A percentile compares a stretch with the other conserved stretches of the same genome.
Conservation (phyloP, 2,888 invertebrate genomes). For the Clivina fossor region DNA sequence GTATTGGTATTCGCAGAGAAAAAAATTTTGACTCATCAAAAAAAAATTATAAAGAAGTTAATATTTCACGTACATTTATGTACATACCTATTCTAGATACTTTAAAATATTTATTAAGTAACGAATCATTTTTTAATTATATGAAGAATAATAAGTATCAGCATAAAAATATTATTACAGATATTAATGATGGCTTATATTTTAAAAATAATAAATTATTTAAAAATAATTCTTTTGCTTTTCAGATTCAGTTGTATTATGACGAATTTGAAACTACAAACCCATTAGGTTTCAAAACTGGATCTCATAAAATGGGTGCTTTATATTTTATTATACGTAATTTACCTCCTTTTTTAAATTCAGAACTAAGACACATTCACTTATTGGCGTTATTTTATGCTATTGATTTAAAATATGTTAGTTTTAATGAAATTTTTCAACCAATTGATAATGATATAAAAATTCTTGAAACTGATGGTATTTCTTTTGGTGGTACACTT, state of each 20-base stretch:
- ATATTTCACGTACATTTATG: conserved; percentile 30
- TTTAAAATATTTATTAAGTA: conserved; percentile 6
- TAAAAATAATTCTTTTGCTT: conserved; percentile 3
- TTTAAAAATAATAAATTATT: conserved; percentile 28
- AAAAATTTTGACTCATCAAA: conserved; percentile 13
- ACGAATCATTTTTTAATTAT: conserved; percentile 8
- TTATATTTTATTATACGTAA: conserved; percentile 37
- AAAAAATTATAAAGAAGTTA: conserved; percentile 30
- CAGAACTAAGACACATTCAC: conserved; percentile 34
- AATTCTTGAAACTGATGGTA: conserved; percentile 35
- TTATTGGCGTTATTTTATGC: conserved; percentile 36
- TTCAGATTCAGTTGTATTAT: conserved; percentile 33
- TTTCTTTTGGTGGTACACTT: conserved; percentile 19
- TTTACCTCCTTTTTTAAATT: conserved; percentile 32
- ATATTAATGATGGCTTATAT: conserved; percentile 16
- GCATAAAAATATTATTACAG: neutral
- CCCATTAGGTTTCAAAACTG: conserved; percentile 38
- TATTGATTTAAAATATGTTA: conserved; percentile 35
- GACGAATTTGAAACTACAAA: conserved; percentile 40
- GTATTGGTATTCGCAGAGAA: conserved; percentile 10
- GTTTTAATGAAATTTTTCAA: conserved; percentile 32
- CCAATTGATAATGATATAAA: conserved; percentile 36
- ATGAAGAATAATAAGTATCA: conserved; percentile 2
- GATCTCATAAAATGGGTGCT: conserved; percentile 39
- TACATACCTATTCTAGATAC: conserved; percentile 34